Evolutionary conservation across 2,113 vertebrate genomes (phyloP), one percentile per base, ranked within the genome.

Genomic region (Amblyopsis rosae): DNA sequence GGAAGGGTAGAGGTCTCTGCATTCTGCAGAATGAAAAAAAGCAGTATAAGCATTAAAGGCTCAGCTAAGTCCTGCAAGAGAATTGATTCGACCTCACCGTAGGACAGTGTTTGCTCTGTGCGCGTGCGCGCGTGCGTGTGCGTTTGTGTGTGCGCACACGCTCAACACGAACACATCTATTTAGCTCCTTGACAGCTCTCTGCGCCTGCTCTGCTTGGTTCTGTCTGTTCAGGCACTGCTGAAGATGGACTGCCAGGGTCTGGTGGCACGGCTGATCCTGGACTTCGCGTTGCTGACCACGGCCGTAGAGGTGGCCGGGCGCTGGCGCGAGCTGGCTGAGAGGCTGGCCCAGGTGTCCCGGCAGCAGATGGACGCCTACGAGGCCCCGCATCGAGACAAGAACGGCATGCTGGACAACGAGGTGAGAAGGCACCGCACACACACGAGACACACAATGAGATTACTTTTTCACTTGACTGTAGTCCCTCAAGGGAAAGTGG

Each of bases 321-420:
- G 97, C 67, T 99, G 98, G 98, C 89, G 97, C 82, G 98, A 99
- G 72, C 94, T 99, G 1, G 96, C 98, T 0, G 97, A 98, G 78
- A 98, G 95, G 77, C 92, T 99, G 0, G 93, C 95, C 67, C 94
- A 93, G 46, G 96, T 98, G 56, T 96, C 96, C 79, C 91, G 82
- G 73, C 97, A 96, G 80, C 98, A 99, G 92, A 97, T 99, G 96
- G 98, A 99, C 0, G 95, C 95, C 0, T 99, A 98, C 0, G 98
- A 99, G 86, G 95, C 96, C 0, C 98, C 98, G 0, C 96, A 99
- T 76, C 87, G 95, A 0, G 96, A 98, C 91, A 94, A 91, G 82
- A 94, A 89, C 0, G 96, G 96, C 0, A 69, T 91, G 0, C 83
- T 99, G 83, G 98, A 99, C 87, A 93, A 88, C 0, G 96, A 99